Evolutionary conservation across 2,113 vertebrate species (phyloP).

Genomic region (Acrocephalus kingi): DNA sequence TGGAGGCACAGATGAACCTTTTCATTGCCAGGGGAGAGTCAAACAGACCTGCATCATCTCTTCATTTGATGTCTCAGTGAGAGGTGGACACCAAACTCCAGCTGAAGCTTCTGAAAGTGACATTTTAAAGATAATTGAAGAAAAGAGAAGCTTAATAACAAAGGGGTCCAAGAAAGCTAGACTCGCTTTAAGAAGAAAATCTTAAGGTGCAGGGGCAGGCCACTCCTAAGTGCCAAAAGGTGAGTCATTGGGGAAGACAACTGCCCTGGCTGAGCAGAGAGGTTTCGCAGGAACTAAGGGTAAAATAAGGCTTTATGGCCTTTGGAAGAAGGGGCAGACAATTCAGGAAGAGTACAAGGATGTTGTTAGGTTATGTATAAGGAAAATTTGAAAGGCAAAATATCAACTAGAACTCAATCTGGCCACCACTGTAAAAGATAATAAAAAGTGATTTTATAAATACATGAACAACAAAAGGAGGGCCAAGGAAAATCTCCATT

Average conservation of each 20-base stretch:
- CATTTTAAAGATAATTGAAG: background rate
- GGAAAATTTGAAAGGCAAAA: background rate
- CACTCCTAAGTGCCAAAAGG: background rate
- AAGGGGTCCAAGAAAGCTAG: background rate
- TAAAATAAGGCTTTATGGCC: background rate
- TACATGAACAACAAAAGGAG: background rate
- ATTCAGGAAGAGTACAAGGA: background rate
- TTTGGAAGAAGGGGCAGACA: background rate
- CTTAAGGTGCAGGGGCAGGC: background rate
- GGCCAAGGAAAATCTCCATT: background rate
- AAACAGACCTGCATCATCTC: background rate
- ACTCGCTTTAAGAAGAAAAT: background rate
- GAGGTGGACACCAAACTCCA: background rate
- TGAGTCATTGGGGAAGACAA: background rate
- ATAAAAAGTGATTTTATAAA: background rate
- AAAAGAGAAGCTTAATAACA: background rate
- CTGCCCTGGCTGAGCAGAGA: background rate
- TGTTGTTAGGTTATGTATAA: background rate
- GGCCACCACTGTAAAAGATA: background rate
- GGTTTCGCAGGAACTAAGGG: background rate
- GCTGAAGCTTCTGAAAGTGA: background rate
- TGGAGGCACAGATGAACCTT: background rate
- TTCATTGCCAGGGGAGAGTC: background rate
- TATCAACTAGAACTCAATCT: background rate
- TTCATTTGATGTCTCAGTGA: background rate